Evolutionary conservation across 1,140 invertebrate species (phyloP), one percentile per base, ranked within the genome.

Genomic region (Bombus waltoni): DNA sequence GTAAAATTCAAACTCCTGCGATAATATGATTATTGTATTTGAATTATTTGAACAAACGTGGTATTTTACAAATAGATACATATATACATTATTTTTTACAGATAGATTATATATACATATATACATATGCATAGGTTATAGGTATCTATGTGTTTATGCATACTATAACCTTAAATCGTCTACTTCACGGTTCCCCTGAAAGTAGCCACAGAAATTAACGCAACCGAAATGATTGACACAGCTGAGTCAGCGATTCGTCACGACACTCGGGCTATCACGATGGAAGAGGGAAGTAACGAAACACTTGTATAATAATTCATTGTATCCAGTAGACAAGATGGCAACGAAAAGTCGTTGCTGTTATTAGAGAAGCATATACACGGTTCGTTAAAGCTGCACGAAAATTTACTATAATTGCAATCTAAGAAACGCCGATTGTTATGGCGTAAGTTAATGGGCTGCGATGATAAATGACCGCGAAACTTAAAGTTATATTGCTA

Each of bases 281-380:
- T 59, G 78, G 57, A 81, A 88, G 65, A 75, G 81, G 81, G 40
- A 88, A 85, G 72, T 62, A 70, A 72, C 68, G 74, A 86, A 89
- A 88, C 70, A 62, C 65, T 74, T 81, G 83, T 79, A 83, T 75
- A 86, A 89, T 89, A 89, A 89, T 86, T 89, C 87, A 89, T 62
- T 38, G 79, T 38, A 22, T 32, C 13, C 53, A 32, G 3, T 65
- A 80, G 68, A 83, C 79, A 53, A 65, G 79, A 74, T 66, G 72
- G 59, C 44, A 13, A 53, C 35, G n/a, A 53, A 80, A 35, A 53
- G 72, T 81, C 77, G 77, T 75, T 35, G 72, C 57, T 79, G 72
- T 88, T 88, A 85, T 89, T 89, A 88, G 47, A 88, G 53, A 87
- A 70, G 10, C 66, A 57, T 47, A 62, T 42, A 57, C 42, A 28